Base-by-base conservation (phyloP, 2,888 invertebrate species). In the Lucinisca nassula region DNA sequence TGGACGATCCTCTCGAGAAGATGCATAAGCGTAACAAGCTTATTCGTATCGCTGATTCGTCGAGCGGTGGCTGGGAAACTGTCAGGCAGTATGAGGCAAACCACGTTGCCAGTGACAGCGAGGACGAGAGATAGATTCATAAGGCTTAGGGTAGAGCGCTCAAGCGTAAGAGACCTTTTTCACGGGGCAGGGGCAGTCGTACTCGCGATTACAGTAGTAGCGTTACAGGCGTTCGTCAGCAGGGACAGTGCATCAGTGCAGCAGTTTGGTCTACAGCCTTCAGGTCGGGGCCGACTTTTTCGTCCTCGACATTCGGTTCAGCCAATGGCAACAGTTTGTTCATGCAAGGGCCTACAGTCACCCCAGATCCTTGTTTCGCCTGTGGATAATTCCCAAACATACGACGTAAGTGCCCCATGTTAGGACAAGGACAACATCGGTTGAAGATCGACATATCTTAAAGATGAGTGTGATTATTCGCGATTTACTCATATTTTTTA, bases 41-140 rank as follows among this genome's bases (percentile, higher is more conserved):
- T 12, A 86, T 88, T 49, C 74, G 79, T 0, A 81, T 86, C 14
- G 90, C 90, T 1, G 87, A 90, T 30, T 79, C 84, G 0, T 87
- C 84, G 0, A 81, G 85, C 6, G 82, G 83, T 0, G 87, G 89
- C 12, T 89, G 82, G 90, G 84, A 90, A 12, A 89, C 88, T 0
- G 89, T 85, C 0, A 45, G 72, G 4, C 81, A 87, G 27, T 90
- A 91, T 61, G 58, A n/a, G n/a, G n/a, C n/a, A n/a, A n/a, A n/a
- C n/a, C n/a, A n/a, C n/a, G n/a, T n/a, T n/a, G n/a, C n/a, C 10
- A 84, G 81, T 45, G 85, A 90, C 35, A 84, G 75, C 14, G 91
- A 89, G 0, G 89, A 89, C 58, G 89, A 89, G 24, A 37, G 76
- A 0, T 84, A 82, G 55, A 88, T 89, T 32, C 30, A 32, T 21